A percentile compares a stretch with the other conserved stretches of the same genome.
phyloP scores from a whole-genome alignment of 2,888 invertebrate species.

The Alloplasta piceator region DNA sequence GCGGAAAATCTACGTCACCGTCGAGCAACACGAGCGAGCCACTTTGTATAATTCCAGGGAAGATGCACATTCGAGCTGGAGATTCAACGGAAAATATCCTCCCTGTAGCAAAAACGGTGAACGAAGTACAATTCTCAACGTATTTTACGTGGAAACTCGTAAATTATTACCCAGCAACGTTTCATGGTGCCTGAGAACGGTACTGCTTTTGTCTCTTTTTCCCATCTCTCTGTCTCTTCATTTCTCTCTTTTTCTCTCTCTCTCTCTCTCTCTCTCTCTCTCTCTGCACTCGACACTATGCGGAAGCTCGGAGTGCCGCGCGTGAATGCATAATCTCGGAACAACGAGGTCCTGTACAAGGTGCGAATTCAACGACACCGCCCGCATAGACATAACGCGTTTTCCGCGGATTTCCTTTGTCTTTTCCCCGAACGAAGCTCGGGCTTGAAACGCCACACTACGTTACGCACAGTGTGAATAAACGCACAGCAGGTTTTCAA shows the following conservation, averaged over 20 bases:
- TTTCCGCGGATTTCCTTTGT: slow-evolving; percentile 63
- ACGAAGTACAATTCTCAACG: slow-evolving; percentile 30
- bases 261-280: slow-evolving; percentile 51
- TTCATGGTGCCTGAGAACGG: slow-evolving; percentile 35
- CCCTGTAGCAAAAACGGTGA: slow-evolving; percentile 1
- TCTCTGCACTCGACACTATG: slow-evolving; percentile 62
- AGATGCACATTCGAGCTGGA: slow-evolving; percentile 42
- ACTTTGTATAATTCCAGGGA: slow-evolving; percentile 30
- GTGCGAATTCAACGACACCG: slow-evolving; percentile 52
- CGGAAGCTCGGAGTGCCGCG: slow-evolving; percentile 42
- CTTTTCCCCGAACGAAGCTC: slow-evolving; percentile 10
- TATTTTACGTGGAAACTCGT: slow-evolving; percentile 47
- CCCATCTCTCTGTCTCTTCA: background rate
- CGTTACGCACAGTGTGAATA: background rate
- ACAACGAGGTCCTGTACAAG: slow-evolving; percentile 59
- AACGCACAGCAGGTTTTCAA: background rate
- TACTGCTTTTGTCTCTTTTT: background rate
- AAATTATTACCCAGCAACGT: slow-evolving; percentile 62
- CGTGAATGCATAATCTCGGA: slow-evolving; percentile 73
- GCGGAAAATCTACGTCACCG: background rate
- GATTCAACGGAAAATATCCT: slow-evolving; percentile 23
- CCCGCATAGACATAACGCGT: slow-evolving; percentile 65
- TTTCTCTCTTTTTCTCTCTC: slow-evolving; percentile 42
- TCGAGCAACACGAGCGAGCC: background rate
- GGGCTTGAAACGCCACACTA: slow-evolving; percentile 7